These are phyloP conservation scores for Stegodyphus mimosarum DNA, from an alignment of 1,140 invertebrate species.

Conservation along the genomic window DNA sequence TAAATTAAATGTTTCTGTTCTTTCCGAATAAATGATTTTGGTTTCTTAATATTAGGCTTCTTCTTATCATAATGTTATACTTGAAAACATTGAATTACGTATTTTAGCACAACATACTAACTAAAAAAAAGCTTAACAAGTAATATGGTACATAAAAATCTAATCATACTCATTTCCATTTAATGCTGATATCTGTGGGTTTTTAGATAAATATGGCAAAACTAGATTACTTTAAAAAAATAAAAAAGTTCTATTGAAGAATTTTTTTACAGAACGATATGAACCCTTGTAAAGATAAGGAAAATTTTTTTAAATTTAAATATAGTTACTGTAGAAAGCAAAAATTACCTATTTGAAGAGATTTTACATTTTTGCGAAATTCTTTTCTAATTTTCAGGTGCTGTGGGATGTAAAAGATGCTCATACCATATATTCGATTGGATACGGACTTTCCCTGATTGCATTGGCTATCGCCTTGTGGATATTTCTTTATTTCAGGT, in stretches of 20 bases:
- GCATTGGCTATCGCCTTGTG: constrained; percentile 73
- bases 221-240: too few relatives aligned
- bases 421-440: constrained; percentile 79
- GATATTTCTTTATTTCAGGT: constrained; percentile 57
- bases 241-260: neutral
- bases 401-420: constrained; percentile 70
- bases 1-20: too few relatives aligned
- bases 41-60: too few relatives aligned
- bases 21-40: too few relatives aligned
- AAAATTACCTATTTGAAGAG: neutral
- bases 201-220: too few relatives aligned
- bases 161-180: too few relatives aligned
- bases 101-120: too few relatives aligned
- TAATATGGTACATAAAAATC: too few relatives aligned
- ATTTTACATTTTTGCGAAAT: neutral
- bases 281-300: neutral
- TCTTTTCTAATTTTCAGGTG: constrained; percentile 30
- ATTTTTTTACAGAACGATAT: neutral
- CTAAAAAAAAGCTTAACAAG: too few relatives aligned
- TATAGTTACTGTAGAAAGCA: neutral
- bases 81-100: too few relatives aligned
- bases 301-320: neutral
- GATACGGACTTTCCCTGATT: constrained; percentile 80
- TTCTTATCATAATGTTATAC: too few relatives aligned
- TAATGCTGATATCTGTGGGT: too few relatives aligned